Evolutionary conservation across 2,888 invertebrate genomes (phyloP), one percentile per base, ranked within the genome.

Genomic region (Acrobeloides nanus): DNA sequence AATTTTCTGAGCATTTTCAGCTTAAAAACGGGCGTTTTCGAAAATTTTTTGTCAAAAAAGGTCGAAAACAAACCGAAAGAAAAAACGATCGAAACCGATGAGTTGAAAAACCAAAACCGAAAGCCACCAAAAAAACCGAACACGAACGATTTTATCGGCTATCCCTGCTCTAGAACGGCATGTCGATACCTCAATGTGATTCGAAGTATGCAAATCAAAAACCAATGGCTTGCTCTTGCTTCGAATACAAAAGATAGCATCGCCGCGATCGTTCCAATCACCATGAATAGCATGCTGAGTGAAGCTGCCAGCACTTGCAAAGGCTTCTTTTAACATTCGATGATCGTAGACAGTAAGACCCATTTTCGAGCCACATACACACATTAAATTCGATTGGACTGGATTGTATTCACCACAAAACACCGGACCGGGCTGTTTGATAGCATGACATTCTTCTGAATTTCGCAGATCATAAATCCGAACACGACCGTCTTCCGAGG

Each of bases 401-500:
- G 40, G 55, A 39, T 49, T 55, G 48, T 53, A 54, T 18, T 29
- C 34, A 20, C 33, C 57, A 8, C 43, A 52, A 34, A 34, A 54
- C 12, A 41, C 57, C 12, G 29, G 7, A 12, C 45, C 34, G 17
- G 27, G 31, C 20, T 34, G 43, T 40, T 46, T 8, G 51, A 42
- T 25, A 25, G 29, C 40, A 31, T 26, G 20, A 25, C 38, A 20
- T 43, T 57, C 23, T 18, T 34, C 41, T 37, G 49, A 26, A 21
- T 27, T 38, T 4, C 89, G 77, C 34, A 84, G 83, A 74, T 93
- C 92, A 76, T 85, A 89, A 26, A 92, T 80, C 32, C 88, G 80
- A 52, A 92, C 80, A 52, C 86, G 80, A 3, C 90, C 90, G 77
- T 92, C 89, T 74, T 90, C 90, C 48, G 89, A 87, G 6, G 92